Evolutionary conservation across 2,113 vertebrate genomes (phyloP).

Genomic region (Entelurus aequoreus): DNA sequence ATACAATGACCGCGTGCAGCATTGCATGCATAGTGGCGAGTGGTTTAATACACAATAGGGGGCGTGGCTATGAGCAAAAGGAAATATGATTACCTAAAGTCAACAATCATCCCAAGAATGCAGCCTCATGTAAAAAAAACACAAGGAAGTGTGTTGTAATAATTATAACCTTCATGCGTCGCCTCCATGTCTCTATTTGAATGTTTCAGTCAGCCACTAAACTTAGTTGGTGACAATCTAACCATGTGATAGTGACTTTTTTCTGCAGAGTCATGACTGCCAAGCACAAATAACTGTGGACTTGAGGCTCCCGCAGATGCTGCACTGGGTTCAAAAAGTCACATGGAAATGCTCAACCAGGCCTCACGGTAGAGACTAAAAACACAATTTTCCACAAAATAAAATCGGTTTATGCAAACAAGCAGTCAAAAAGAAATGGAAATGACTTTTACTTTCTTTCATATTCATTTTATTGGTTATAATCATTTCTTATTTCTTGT

Average conservation of each 20-base stretch:
- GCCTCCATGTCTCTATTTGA: not conserved
- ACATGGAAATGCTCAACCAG: too few relatives aligned
- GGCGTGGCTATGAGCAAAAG: not conserved
- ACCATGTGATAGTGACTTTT: not conserved
- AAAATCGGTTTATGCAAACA: too few relatives aligned
- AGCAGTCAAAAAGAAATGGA: too few relatives aligned
- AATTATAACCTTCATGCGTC: not conserved
- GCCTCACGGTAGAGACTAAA: too few relatives aligned
- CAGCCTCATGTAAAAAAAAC: not conserved
- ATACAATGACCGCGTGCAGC: too few relatives aligned
- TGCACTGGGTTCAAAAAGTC: too few relatives aligned
- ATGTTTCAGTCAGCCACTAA: slow-evolving; percentile 8
- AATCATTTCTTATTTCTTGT: too few relatives aligned
- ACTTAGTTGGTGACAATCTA: slow-evolving; percentile 12
- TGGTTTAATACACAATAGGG: not conserved
- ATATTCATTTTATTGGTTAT: too few relatives aligned
- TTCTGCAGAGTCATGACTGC: slow-evolving; percentile 6
- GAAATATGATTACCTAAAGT: not conserved
- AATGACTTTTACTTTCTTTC: too few relatives aligned
- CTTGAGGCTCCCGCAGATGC: not conserved
- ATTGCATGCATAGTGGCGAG: not conserved
- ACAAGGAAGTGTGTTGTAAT: not conserved
- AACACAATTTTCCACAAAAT: too few relatives aligned
- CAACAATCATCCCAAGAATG: not conserved
- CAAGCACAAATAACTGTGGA: not conserved